These are phyloP conservation scores for Incurvaria masculella DNA, from an alignment of 2,888 invertebrate genomes.

Conservation along the genomic window DNA sequence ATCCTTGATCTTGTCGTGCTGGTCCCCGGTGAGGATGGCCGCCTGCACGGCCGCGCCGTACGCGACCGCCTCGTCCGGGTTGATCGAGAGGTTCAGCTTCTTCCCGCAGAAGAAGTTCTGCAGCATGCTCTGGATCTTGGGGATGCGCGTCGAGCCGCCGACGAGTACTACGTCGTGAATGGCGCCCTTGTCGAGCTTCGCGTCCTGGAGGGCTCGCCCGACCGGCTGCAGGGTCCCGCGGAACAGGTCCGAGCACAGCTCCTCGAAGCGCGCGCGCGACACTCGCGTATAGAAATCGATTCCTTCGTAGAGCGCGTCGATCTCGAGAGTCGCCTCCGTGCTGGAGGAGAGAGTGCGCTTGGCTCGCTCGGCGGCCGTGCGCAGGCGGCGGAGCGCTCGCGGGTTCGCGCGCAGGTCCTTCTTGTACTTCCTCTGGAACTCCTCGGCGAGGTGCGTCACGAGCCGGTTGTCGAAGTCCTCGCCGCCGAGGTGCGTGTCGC, in stretches of 20 bases:
- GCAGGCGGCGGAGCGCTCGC: conserved; percentile 66
- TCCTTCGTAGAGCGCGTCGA: conserved; percentile 63
- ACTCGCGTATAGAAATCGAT: conserved; percentile 58
- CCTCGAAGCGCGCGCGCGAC: conserved; percentile 63
- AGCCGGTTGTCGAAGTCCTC: conserved; percentile 24
- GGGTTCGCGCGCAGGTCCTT: conserved; percentile 61
- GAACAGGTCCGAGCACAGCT: conserved; percentile 61
- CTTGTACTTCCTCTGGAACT: conserved; percentile 63
- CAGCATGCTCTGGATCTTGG: conserved; percentile 67
- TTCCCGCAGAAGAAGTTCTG: no score
- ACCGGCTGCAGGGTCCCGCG: conserved; percentile 71
- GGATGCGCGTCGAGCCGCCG: conserved; percentile 78
- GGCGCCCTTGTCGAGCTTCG: conserved; percentile 63
- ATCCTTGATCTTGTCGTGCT: conserved; percentile 72
- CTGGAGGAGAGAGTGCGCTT: conserved; percentile 63
- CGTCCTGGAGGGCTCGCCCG: conserved; percentile 64
- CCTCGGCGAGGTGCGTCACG: conserved; percentile 55
- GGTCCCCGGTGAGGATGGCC: conserved; percentile 69
- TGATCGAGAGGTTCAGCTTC: conserved; percentile 58
- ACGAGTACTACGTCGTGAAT: conserved; percentile 79
- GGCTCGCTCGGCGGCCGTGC: conserved; percentile 71
- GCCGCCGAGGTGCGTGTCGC: conserved; percentile 54
- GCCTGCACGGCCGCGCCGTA: conserved; percentile 60
- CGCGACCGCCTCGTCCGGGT: conserved; percentile 39
- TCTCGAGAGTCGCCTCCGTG: conserved; percentile 60